A percentile compares a stretch with the other conserved stretches of the same genome.
Conservation (phyloP, 2,888 invertebrate species). For the Andrena bucephala region DNA sequence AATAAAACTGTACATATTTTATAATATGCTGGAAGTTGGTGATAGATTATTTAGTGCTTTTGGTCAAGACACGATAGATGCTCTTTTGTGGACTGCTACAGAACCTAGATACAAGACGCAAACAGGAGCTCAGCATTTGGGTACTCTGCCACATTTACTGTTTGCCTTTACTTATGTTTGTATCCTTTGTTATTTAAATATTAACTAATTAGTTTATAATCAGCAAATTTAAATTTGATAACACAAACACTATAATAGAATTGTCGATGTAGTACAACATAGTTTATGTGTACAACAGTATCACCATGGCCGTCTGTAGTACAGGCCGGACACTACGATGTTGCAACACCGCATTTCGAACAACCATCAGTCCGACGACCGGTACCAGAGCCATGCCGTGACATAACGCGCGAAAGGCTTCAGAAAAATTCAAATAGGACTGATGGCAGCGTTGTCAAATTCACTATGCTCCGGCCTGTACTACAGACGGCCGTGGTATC, state of each 20-base stretch:
- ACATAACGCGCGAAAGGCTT: too few relatives aligned
- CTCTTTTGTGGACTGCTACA: conserved; percentile 99
- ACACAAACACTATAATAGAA: neutral
- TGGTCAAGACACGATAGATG: conserved; percentile 99
- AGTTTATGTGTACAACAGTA: too few relatives aligned
- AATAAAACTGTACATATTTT: conserved; percentile 99
- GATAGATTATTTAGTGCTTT: conserved; percentile 98
- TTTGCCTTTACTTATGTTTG: conserved; percentile 97
- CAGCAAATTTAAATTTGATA: neutral
- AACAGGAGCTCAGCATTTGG: conserved; percentile 89
- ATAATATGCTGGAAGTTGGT: conserved; percentile 99
- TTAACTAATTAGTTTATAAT: neutral
- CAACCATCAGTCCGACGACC: too few relatives aligned
- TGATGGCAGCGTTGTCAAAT: too few relatives aligned
- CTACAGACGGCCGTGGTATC: too few relatives aligned
- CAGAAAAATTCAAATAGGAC: too few relatives aligned
- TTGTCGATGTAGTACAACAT: too few relatives aligned
- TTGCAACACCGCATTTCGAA: too few relatives aligned
- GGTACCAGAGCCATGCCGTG: too few relatives aligned
- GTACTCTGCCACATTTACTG: conserved; percentile 95
- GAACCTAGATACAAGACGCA: conserved; percentile 92
- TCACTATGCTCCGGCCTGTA: too few relatives aligned
- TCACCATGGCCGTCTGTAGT: too few relatives aligned
- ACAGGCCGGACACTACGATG: too few relatives aligned
- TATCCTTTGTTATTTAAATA: conserved; percentile 89